Evolutionary conservation across 2,113 vertebrate species (phyloP).

Genomic region (Syngnathus floridae): DNA sequence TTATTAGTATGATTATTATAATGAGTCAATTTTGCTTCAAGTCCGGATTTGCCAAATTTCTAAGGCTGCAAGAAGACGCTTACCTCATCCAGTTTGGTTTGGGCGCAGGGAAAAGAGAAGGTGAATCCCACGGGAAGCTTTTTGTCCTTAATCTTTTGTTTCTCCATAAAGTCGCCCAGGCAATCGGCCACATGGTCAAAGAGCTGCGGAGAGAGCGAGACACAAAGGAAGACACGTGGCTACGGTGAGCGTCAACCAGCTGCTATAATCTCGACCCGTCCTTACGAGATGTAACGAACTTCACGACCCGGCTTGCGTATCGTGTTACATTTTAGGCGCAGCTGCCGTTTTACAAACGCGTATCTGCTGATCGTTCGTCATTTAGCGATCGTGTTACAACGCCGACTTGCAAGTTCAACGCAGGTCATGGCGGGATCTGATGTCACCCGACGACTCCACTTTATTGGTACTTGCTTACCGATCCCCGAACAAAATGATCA

Average conservation of each 20-base stretch:
- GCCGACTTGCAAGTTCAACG: not conserved
- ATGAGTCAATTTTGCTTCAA: too few species aligned
- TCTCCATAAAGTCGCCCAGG: slow-evolving; percentile 96
- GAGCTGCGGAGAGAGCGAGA: slow-evolving; percentile 68
- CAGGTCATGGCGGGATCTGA: slow-evolving; percentile 14
- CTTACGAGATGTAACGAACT: not conserved
- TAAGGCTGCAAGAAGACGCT: not conserved
- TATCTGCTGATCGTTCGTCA: slow-evolving; percentile 24
- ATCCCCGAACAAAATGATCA: too few species aligned
- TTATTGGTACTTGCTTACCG: too few species aligned
- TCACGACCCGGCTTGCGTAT: not conserved
- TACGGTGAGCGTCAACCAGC: not conserved
- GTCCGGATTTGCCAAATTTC: too few species aligned
- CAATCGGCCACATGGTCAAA: slow-evolving; percentile 96
- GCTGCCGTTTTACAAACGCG: slow-evolving; percentile 47
- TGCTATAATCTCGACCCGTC: not conserved
- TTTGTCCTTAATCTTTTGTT: slow-evolving; percentile 94
- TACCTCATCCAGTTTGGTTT: slow-evolving; percentile 93
- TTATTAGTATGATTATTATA: too few species aligned
- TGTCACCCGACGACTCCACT: not conserved
- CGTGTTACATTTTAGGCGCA: slow-evolving; percentile 15
- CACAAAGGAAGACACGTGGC: not conserved
- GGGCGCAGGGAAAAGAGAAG: slow-evolving; percentile 92
- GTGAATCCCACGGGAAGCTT: slow-evolving; percentile 94
- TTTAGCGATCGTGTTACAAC: slow-evolving; percentile 45